phyloP scores from a whole-genome alignment of 1,140 invertebrate genomes.

The Lycorma delicatula region DNA sequence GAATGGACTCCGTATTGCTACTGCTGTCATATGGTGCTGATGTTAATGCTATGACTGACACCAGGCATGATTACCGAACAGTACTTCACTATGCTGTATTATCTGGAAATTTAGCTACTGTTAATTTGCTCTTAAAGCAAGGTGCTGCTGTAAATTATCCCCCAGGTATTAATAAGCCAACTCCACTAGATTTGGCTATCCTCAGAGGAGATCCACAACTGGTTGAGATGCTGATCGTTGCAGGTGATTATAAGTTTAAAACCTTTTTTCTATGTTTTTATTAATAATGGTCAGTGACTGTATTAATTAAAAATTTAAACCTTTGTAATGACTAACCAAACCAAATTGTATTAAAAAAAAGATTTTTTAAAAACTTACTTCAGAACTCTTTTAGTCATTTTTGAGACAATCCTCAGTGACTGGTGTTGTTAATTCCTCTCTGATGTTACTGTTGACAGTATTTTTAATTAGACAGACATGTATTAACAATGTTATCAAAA shows the following conservation, averaged over 20 bases:
- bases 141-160: slow-evolving; percentile 61
- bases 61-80: slow-evolving; percentile 69
- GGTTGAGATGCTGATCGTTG: slow-evolving; percentile 55
- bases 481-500: too few species aligned
- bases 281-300: not conserved
- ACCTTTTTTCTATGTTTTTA: not conserved
- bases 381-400: too few species aligned
- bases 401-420: too few species aligned
- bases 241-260: slow-evolving; percentile 48
- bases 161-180: slow-evolving; percentile 65
- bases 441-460: too few species aligned
- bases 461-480: too few species aligned
- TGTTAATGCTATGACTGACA: slow-evolving; percentile 71
- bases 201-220: slow-evolving; percentile 68
- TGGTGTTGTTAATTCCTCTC: too few species aligned
- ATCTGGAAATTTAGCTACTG: slow-evolving; percentile 65
- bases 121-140: slow-evolving; percentile 73
- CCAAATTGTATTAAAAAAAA: too few species aligned
- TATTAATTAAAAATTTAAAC: too few species aligned
- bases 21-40: slow-evolving; percentile 71
- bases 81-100: slow-evolving; percentile 83
- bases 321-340: too few species aligned
- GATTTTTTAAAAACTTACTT: too few species aligned
- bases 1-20: slow-evolving; percentile 64
- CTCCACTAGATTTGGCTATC: slow-evolving; percentile 74